phyloP scores from a whole-genome alignment of 1,140 invertebrate genomes.

The Drosophila mauritiana region DNA sequence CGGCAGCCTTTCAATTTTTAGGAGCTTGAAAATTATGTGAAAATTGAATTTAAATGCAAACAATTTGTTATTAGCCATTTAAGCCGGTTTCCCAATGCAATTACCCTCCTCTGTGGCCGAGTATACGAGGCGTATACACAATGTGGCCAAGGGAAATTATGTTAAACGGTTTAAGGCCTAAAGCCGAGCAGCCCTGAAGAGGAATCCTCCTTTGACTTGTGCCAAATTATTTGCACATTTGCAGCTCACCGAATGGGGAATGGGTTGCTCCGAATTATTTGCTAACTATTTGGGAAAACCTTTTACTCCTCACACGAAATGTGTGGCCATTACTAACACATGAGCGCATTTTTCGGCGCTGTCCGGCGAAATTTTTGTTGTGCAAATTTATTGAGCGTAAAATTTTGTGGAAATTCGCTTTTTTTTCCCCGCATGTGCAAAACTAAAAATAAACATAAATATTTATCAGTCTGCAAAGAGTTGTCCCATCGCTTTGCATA shows the following conservation, averaged over 20 bases:
- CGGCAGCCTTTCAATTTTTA: conserved; percentile 50
- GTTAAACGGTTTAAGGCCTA: conserved; percentile 31
- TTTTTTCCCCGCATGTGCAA: conserved; percentile 41
- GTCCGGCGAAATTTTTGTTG: conserved; percentile 55
- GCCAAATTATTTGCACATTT: conserved; percentile 47
- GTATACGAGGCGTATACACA: conserved; percentile 38
- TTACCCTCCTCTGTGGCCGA: conserved; percentile 17
- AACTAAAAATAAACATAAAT: conserved; percentile 82
- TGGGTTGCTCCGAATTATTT: conserved; percentile 43
- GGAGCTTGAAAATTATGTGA: conserved; percentile 40
- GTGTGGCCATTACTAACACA: conserved; percentile 69
- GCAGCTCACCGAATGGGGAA: conserved; percentile 4
- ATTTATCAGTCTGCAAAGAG: conserved; percentile 67
- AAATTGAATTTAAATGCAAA: conserved; percentile 55
- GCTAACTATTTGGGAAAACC: conserved; percentile 48
- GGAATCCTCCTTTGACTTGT: conserved; percentile 26
- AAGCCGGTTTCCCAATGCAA: conserved; percentile 39
- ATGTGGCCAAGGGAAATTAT: conserved; percentile 33
- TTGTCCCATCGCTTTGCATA: conserved; percentile 46
- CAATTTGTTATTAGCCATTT: conserved; percentile 48
- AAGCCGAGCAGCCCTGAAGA: conserved; percentile 5
- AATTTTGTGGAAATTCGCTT: conserved; percentile 66
- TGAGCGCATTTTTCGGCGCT: conserved; percentile 68
- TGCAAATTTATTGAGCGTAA: conserved; percentile 78
- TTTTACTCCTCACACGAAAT: conserved; percentile 1